phyloP scores from a whole-genome alignment of 1,140 invertebrate species.

The Ceratitis capitata region DNA sequence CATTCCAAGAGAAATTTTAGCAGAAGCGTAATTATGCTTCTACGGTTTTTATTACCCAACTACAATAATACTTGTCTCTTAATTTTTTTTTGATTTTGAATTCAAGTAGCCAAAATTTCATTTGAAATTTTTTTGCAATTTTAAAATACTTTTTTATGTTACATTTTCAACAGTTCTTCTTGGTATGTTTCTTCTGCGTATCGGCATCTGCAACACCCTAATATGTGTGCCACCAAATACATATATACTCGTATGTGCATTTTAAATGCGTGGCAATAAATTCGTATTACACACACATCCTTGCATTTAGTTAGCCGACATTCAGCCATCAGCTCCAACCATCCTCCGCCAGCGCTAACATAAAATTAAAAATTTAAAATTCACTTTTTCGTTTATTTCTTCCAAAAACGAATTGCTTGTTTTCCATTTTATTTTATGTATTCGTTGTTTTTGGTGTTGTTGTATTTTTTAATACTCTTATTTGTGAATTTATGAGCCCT shows the following conservation, averaged over 20 bases:
- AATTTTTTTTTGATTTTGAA: no score
- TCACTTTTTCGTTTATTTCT: background rate
- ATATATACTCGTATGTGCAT: background rate
- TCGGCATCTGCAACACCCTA: no score
- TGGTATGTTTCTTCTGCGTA: no score
- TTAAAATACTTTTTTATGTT: no score
- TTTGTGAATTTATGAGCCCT: background rate
- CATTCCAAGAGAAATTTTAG: no score
- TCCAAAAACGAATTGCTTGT: background rate
- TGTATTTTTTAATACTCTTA: background rate
- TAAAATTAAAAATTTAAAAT: background rate
- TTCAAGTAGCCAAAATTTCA: no score
- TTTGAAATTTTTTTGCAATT: no score
- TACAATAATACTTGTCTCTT: no score
- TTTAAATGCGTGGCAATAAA: background rate
- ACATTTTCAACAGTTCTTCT: no score
- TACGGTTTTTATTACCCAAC: no score
- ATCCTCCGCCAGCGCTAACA: no score
- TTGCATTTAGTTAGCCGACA: background rate
- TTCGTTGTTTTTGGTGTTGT: background rate
- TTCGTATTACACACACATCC: background rate
- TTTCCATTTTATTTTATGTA: background rate
- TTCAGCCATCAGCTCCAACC: background rate
- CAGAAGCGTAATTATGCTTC: no score
- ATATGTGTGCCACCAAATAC: background rate